Conservation (phyloP, 1,140 invertebrate genomes). For the Triops cancriformis region DNA sequence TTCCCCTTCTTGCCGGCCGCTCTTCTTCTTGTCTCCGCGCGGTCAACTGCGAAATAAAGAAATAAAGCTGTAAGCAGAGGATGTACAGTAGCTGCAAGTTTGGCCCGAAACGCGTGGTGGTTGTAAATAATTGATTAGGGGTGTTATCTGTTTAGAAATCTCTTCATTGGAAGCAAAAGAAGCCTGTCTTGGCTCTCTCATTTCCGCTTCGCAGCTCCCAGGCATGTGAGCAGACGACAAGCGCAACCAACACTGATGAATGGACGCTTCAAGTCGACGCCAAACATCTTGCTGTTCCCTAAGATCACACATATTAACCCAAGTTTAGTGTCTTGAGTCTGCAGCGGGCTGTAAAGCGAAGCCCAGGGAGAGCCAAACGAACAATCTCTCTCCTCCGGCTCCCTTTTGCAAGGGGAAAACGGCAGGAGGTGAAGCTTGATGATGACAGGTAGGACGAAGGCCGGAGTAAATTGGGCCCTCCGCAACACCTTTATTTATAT, state of each 20-base stretch:
- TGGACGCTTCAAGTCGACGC: neutral
- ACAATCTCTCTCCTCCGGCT: neutral
- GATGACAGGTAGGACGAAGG: neutral
- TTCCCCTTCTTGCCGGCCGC: too few species aligned
- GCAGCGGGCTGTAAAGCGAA: too few species aligned
- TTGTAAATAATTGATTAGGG: neutral
- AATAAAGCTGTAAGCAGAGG: too few species aligned
- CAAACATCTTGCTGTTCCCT: neutral
- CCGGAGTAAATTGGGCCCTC: neutral
- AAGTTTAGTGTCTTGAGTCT: too few species aligned
- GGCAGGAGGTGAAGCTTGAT: neutral
- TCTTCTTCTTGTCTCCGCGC: too few species aligned
- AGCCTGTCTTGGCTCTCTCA: neutral
- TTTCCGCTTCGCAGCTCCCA: neutral
- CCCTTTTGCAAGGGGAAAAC: neutral
- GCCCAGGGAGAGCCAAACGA: neutral
- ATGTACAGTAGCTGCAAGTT: neutral
- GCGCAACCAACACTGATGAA: constrained; percentile 8
- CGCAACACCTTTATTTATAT: constrained; percentile 14
- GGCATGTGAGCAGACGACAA: neutral
- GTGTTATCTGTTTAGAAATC: neutral
- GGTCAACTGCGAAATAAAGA: too few species aligned
- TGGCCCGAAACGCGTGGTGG: neutral
- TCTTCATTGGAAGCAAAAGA: neutral
- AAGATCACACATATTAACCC: neutral